Evolutionary conservation across 2,797 vertebrate species (phyloP), one percentile per base, ranked within the genome.

Genomic region (Gallinago stenura): DNA sequence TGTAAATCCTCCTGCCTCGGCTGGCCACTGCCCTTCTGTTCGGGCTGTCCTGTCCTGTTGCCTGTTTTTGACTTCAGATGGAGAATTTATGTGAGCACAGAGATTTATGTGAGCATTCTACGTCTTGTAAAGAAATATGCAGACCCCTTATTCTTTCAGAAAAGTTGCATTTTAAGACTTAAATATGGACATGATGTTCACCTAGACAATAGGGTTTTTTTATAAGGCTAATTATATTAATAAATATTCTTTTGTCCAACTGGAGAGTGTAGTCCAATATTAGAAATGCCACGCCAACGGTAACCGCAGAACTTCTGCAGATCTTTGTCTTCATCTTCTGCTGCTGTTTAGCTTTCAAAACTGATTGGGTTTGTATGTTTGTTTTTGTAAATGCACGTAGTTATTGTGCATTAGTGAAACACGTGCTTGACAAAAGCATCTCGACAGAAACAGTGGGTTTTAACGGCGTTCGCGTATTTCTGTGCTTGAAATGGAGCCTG

Each of bases 331-430:
- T n/a, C 22, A 19, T 48, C 41, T 75, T 81, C 61, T 60, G 26
- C 46, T 75, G 50, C 33, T 62, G 24, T 61, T 88, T 31, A 92
- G 24, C 51, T 95, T 92, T 94, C n/a, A 62, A 35, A 94, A 95
- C 4, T 4, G 28, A 22, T 58, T 41, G 0, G 2, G 25, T 80
- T 61, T 50, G 4, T 54, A 5, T 21, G 18, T 77, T 68, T 73
- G 28, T 31, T 73, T 92, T 87, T 71, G 35, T 79, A 83, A 90
- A 60, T 31, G 18, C 33, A 31, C 22, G 7, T 12, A 25, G n/a
- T 31, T 86, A 39, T 19, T 39, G 41, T 31, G 48, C 21, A 16
- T 76, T 78, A 92, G 33, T 24, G 37, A 65, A 84, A 61, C 57
- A 45, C 5, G 28, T 33, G 37, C 41, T 89, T 82, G 50, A 41